Base-by-base conservation (phyloP, 2,888 invertebrate species). In the Machimus rusticus region DNA sequence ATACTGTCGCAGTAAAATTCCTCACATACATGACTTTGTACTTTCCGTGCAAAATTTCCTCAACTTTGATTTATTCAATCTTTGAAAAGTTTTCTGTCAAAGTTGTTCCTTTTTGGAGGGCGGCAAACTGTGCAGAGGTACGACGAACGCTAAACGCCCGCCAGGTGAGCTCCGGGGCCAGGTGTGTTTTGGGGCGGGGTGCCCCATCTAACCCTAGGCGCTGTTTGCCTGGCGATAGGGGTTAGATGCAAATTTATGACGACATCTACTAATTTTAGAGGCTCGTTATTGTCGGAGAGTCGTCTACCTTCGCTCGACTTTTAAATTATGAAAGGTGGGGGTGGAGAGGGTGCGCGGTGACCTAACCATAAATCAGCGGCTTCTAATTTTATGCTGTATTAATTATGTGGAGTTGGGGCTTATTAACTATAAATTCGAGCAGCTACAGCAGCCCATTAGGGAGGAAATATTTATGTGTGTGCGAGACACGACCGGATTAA, bases 191-290 rank as follows among this genome's bases (percentile, higher is more conserved):
- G 34, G 39, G 16, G 28, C 37, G 66, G 39, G 34, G 66, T 19
- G 34, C 55, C 14, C 28, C 9, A n/a, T 34, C n/a, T 82, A 51
- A 57, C 82, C 66, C n/a, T 46, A 46, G 66, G 2, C 57, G 16
- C 28, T 82, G 37, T 66, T 82, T 57, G 57, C 55, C 34, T 31
- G 39, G 82, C 19, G 82, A 82, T 82, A 66, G 82, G 82, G 34
- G 46, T 51, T 82, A 82, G 82, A 57, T 57, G 55, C 57, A 82
- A 82, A 82, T 82, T 82, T 82, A 82, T 82, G 82, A 66, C 34
- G 82, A 82, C 82, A 82, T 66, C 57, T 82, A 82, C 82, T 57
- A 82, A 82, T 82, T 82, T 82, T 19, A 23, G 31, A 37, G 28
- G 82, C 57, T 82, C 82, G 82, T 82, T 82, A 82, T 66, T 55